These are phyloP conservation scores for Speoplatyrhinus poulsoni DNA, from an alignment of 2,113 vertebrate species.

Conservation along the genomic window DNA sequence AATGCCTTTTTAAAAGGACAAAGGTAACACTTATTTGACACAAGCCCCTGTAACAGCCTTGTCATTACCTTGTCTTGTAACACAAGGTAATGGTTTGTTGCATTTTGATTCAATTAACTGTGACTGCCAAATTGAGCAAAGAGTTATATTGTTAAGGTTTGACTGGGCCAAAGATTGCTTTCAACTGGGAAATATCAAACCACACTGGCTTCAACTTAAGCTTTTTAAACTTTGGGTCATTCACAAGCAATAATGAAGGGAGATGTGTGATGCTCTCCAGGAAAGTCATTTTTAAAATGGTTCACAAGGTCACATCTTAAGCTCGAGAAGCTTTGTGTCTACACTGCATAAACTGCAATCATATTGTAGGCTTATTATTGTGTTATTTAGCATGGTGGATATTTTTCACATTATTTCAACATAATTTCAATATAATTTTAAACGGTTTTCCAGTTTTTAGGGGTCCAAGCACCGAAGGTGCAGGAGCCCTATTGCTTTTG, in stretches of 20 bases:
- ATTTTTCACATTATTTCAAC: background rate
- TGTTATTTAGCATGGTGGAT: background rate
- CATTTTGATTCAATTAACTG: conserved; percentile 38
- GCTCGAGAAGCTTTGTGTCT: too few relatives aligned
- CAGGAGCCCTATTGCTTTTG: too few relatives aligned
- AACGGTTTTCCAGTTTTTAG: background rate
- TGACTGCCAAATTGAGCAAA: conserved; percentile 20
- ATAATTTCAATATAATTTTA: background rate
- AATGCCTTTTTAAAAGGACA: conserved; percentile 35
- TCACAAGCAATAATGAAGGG: background rate
- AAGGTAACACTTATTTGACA: conserved; percentile 28
- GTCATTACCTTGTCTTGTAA: background rate
- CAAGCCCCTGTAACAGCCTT: conserved; percentile 11
- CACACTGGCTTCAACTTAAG: background rate
- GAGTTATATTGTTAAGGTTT: conserved; percentile 24
- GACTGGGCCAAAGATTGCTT: background rate
- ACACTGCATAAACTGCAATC: background rate
- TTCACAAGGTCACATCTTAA: too few relatives aligned
- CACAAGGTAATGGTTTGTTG: conserved; percentile 8
- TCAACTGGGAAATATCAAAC: conserved; percentile 12
- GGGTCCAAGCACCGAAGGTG: too few relatives aligned
- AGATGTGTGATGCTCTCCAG: background rate
- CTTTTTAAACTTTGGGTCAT: background rate
- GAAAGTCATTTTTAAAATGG: background rate
- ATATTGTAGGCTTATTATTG: background rate